phyloP scores from a whole-genome alignment of 2,797 vertebrate genomes.

The Siniperca undulata region DNA sequence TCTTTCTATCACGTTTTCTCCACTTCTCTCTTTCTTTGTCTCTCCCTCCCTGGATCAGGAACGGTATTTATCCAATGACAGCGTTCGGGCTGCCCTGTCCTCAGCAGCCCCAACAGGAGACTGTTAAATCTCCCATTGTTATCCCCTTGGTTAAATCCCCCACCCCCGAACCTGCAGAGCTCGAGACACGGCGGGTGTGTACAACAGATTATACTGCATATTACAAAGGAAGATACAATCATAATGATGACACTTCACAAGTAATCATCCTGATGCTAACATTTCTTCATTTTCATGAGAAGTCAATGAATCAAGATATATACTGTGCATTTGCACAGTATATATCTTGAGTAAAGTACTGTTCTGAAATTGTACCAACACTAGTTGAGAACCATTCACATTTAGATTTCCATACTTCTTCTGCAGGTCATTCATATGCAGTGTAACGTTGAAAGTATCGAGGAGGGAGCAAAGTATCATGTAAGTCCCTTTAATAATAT shows the following conservation, averaged over 20 bases:
- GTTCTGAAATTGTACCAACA: background rate
- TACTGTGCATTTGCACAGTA: background rate
- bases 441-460: slow-evolving; percentile 94
- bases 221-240: background rate
- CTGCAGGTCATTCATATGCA: slow-evolving; percentile 95
- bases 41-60: slow-evolving; percentile 47
- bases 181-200: slow-evolving; percentile 94
- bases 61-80: slow-evolving; percentile 96
- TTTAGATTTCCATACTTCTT: background rate
- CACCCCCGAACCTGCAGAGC: slow-evolving; percentile 94
- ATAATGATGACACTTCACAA: background rate
- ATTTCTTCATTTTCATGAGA: background rate
- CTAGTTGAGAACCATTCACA: background rate
- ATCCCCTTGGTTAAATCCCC: slow-evolving; percentile 95
- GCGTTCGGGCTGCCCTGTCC: slow-evolving; percentile 93
- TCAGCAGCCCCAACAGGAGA: slow-evolving; percentile 92
- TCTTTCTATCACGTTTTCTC: background rate
- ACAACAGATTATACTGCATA: background rate
- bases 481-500: slow-evolving; percentile 80
- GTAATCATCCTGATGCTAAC: background rate
- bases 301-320: background rate
- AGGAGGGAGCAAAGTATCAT: slow-evolving; percentile 95
- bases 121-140: slow-evolving; percentile 91
- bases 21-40: background rate
- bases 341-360: background rate